Base-by-base conservation (phyloP, 2,113 vertebrate genomes). In the Oreochromis aureus region DNA sequence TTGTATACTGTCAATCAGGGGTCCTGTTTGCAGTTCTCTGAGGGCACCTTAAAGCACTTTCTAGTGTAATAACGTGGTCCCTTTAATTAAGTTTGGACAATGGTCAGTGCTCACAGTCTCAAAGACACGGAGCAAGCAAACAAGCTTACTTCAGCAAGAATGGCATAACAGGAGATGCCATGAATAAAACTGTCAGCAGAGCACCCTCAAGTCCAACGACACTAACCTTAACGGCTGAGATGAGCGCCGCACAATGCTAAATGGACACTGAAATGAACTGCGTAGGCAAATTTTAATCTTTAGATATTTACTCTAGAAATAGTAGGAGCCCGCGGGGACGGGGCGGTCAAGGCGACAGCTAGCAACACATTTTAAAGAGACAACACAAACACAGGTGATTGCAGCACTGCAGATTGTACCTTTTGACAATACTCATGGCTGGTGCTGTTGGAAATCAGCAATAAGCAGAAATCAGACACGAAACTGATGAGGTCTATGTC, bases 401-500 rank as follows among this genome's bases (percentile, higher is more conserved):
- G 46, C 30, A 34, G 73, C 73, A 53, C 63, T 69, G 34, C 34
- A 51, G 48, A 53, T 32, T 78, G 32, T 18, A 83, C 32, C 46
- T 1, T 81, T 55, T 24, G 39, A 87, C 63, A 87, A 87, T 55
- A 93, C 41, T 86, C 34, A 32, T 19, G 80, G 87, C 85, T 91
- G 87, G 80, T 89, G 89, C 63, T 91, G 15, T 6, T 51, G 69
- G 69, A 85, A 83, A 83, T 83, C 48, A 84, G 81, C 51, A 41
- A 27, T 22, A 84, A 84, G 73, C 2, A 78, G 27, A 78, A 69
- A 63, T 81, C 81, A 58, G 27, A 59, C 69, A 87, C 34, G 55
- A 41, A 88, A 86, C 11, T 10, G 15, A 90, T 81, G 83, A 94
- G 90, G 93, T 89, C 85, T 83, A 89, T 15, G 88, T 89, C 84